phyloP scores from a whole-genome alignment of 2,113 vertebrate genomes.

The Paramormyrops kingsleyae region DNA sequence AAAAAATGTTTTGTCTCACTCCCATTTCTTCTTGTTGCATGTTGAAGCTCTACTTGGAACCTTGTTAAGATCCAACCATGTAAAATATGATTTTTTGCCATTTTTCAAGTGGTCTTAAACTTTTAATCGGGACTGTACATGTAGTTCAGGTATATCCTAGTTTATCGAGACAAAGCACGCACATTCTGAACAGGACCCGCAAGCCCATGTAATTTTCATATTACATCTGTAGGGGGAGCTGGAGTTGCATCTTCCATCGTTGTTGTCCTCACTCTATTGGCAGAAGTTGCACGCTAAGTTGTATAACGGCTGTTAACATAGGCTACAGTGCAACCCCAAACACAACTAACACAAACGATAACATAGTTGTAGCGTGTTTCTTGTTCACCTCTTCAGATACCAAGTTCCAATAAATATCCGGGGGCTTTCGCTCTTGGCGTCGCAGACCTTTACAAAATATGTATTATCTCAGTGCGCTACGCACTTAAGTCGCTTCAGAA shows the following conservation, averaged over 20 bases:
- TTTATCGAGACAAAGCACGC: neutral
- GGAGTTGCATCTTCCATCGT: neutral
- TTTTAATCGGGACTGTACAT: too few relatives aligned
- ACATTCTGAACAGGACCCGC: too few relatives aligned
- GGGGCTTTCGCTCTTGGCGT: neutral
- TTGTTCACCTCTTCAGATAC: neutral
- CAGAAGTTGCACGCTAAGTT: neutral
- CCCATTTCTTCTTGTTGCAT: too few relatives aligned
- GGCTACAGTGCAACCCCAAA: too few relatives aligned
- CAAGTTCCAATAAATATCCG: neutral
- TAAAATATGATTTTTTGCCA: too few relatives aligned
- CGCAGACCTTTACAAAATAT: neutral
- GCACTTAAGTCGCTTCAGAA: neutral
- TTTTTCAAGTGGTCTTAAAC: too few relatives aligned
- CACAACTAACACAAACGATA: too few relatives aligned
- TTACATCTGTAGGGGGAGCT: neutral
- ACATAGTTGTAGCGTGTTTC: neutral
- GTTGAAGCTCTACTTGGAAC: too few relatives aligned
- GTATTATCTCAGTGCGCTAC: neutral
- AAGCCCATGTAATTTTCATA: neutral
- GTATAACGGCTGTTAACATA: neutral
- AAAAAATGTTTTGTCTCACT: too few relatives aligned
- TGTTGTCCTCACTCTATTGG: neutral
- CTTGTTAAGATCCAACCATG: too few relatives aligned
- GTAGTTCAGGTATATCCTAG: neutral